Conservation (phyloP, 2,888 invertebrate species). For the Agrotis segetum region DNA sequence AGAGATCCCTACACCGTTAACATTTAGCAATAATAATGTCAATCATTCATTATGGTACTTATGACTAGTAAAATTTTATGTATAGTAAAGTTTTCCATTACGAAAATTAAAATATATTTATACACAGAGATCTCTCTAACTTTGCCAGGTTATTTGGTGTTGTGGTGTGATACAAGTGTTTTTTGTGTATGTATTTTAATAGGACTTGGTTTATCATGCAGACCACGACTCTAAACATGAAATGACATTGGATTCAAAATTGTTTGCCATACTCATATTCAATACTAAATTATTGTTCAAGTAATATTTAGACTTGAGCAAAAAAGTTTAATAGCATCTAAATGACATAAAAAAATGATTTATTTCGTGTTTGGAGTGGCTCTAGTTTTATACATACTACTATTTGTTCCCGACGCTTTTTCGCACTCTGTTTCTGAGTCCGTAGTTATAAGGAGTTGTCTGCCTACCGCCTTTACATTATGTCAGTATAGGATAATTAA, state of each 20-base stretch:
- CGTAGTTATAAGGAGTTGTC: constrained; percentile 88
- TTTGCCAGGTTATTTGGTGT: constrained; percentile 60
- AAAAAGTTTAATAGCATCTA: constrained; percentile 4
- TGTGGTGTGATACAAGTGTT: constrained; percentile 64
- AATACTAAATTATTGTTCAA: constrained; percentile 28
- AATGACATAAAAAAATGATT: constrained; percentile 3
- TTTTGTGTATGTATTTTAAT: constrained; percentile 60
- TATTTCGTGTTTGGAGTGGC: constrained; percentile 61
- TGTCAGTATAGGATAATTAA: constrained; percentile 89
- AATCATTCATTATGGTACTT: constrained; percentile 54
- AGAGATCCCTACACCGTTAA: constrained; percentile 72
- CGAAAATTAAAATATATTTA: constrained; percentile 51
- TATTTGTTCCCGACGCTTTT: constrained; percentile 62
- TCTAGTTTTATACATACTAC: constrained; percentile 49
- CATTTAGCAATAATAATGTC: constrained; percentile 65
- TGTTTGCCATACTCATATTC: constrained; percentile 5
- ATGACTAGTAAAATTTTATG: constrained; percentile 55
- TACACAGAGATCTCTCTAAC: constrained; percentile 68
- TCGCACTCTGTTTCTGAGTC: constrained; percentile 89
- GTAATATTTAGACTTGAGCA: constrained; percentile 11
- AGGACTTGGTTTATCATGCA: constrained; percentile 51
- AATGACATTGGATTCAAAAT: constrained; percentile 20
- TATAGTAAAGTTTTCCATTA: constrained; percentile 47
- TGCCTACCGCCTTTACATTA: constrained; percentile 91
- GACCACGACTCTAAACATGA: constrained; percentile 51